Base-by-base conservation (phyloP, 2,888 invertebrate genomes). In the Cosmia pyralina region DNA sequence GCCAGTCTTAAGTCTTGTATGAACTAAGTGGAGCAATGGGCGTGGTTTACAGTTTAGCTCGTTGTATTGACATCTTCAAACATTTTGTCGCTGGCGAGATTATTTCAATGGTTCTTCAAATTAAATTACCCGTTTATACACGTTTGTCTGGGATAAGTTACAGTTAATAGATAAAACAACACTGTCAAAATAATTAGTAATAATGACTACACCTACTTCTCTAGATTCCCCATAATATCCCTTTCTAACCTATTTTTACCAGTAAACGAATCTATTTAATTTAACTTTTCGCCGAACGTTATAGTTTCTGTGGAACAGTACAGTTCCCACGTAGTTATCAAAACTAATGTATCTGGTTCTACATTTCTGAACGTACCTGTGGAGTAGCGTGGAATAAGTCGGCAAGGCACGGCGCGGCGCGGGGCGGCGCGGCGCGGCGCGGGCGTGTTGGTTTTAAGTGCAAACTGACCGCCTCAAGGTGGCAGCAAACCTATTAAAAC, bases 401-500 rank as follows among this genome's bases (percentile, higher is more conserved):
- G 1, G 17, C n/a, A n/a, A n/a, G n/a, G n/a, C n/a, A n/a, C n/a
- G n/a, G n/a, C n/a, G n/a, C n/a, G n/a, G n/a, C n/a, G n/a, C n/a
- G n/a, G n/a, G n/a, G n/a, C n/a, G n/a, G n/a, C n/a, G n/a, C n/a
- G n/a, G n/a, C n/a, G n/a, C n/a, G n/a, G n/a, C n/a, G n/a, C n/a
- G n/a, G n/a, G n/a, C 38, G 48, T 57, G 65, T 65, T 72, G 50
- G 77, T 62, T 70, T 52, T 52, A 62, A 65, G 74, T 79, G 73
- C 55, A 53, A 71, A 78, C 82, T 75, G 57, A 44, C 52, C 69
- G 3, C n/a, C 55, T 71, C 58, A 64, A 82, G 57, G 28, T 28
- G 28, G 2, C 28, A 63, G 63, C 48, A 67, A 71, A 74, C 58
- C 69, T 71, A 74, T 79, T 70, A 55, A 63, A 79, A 79, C 60